Base-by-base conservation (phyloP, 1,140 invertebrate genomes). In the Caenorhabditis brenneri region DNA sequence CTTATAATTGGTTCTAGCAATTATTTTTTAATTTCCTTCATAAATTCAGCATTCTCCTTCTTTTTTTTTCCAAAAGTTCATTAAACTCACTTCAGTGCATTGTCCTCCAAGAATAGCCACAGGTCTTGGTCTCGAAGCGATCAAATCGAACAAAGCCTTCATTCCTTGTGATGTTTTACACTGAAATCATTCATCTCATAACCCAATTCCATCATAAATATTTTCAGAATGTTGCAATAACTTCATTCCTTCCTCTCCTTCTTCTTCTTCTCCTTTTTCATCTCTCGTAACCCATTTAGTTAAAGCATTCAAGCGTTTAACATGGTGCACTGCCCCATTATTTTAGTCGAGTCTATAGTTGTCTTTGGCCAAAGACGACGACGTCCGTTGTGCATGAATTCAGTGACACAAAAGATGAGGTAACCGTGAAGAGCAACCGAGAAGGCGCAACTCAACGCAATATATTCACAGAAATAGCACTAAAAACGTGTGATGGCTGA, bases 141-240 rank as follows among this genome's bases (percentile, higher is more conserved):
- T 96, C 95, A 98, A 96, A 91, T 98, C 97, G 92, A 98, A 98
- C 91, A 99, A 97, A 0, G 96, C 95, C 91, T 97, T 97, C 84
- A 98, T 96, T 1, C 96, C 97, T n/a, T 97, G 95, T 0, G 96
- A 96, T 29, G 97, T 95, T 91, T 97, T 97, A 91, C 97, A 98
- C 97, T 99, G 93, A 12, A 93, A 93, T 12, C n/a, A 51, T 51
- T 51, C 48, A 81, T 33, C 1, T 42, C 27, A 10, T 19, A 19
- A 15, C 22, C 53, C 53, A 2, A 10, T 55, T 27, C 24, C 24
- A 55, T 27, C 24, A n/a, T n/a, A n/a, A 55, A 27, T 55, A 27
- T 55, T 55, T 55, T 55, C 53, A 51, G 49, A 51, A 51, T 51
- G n/a, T 55, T 55, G 22, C 24, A 55, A 55, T 27, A 55, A 55